Evolutionary conservation across 2,113 vertebrate species (phyloP).

Genomic region (Naja naja): DNA sequence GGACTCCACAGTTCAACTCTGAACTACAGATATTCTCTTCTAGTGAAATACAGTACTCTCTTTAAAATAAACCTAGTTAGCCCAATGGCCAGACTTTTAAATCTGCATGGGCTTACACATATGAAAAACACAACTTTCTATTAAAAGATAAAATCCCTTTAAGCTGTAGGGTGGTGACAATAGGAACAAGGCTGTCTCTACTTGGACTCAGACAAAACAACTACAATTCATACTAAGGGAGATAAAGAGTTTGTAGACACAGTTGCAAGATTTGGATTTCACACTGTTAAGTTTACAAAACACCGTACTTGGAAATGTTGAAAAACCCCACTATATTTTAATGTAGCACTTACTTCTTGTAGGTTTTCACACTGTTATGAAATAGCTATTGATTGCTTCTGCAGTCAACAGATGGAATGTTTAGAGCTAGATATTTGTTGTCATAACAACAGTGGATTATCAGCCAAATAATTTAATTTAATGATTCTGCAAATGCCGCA

Average conservation of each 20-base stretch:
- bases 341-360: constrained; percentile 37
- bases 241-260: constrained; percentile 22
- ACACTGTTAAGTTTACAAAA: constrained; percentile 39
- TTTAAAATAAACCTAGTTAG: constrained; percentile 17
- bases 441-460: constrained; percentile 40
- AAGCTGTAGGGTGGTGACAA: neutral
- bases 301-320: constrained; percentile 30
- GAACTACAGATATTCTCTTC: neutral
- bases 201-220: constrained; percentile 44
- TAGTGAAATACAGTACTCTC: constrained; percentile 25
- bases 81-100: constrained; percentile 19
- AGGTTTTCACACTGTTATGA: constrained; percentile 42
- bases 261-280: constrained; percentile 40
- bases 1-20: neutral
- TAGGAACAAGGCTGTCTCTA: neutral
- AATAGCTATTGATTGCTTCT: constrained; percentile 50
- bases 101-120: constrained; percentile 13
- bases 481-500: constrained; percentile 9
- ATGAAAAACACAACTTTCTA: neutral
- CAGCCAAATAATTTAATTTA: constrained; percentile 18
- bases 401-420: constrained; percentile 24
- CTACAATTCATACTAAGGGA: constrained; percentile 20
- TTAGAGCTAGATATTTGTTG: constrained; percentile 30
- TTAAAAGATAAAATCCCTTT: constrained; percentile 50
- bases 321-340: constrained; percentile 37